A percentile compares a stretch with the other conserved stretches of the same genome.
phyloP scores from a whole-genome alignment of 2,888 invertebrate species.

The Drosophila trichaetosa region DNA sequence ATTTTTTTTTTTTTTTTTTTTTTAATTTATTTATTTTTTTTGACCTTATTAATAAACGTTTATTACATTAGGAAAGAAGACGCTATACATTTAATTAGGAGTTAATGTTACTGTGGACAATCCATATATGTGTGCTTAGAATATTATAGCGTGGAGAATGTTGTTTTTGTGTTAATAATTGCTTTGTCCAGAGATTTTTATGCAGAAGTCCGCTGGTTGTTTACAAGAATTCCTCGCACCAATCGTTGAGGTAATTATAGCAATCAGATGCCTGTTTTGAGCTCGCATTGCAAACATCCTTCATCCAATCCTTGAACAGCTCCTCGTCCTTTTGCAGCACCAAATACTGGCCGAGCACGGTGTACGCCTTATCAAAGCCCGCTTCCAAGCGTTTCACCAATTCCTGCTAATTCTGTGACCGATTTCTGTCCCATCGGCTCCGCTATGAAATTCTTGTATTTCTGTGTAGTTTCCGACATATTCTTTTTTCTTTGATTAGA shows the following conservation, averaged over 20 bases:
- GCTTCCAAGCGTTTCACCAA: constrained; percentile 97
- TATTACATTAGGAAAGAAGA: neutral
- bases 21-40: too few relatives aligned
- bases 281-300: constrained; percentile 96
- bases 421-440: constrained; percentile 89
- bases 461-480: constrained; percentile 96
- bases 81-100: constrained; percentile 30
- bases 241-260: constrained; percentile 97
- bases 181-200: constrained; percentile 29
- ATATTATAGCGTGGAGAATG: constrained; percentile 12
- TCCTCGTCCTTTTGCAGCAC: constrained; percentile 98
- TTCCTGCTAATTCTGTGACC: constrained; percentile 93
- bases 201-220: constrained; percentile 32
- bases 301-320: constrained; percentile 98
- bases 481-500: constrained; percentile 81
- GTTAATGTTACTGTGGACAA: constrained; percentile 42
- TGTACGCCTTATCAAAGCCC: constrained; percentile 99
- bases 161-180: constrained; percentile 12
- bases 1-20: too few relatives aligned
- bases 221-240: constrained; percentile 99
- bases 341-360: constrained; percentile 97
- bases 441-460: constrained; percentile 94
- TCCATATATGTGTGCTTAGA: constrained; percentile 5
- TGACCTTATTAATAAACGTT: neutral
- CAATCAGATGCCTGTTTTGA: constrained; percentile 97